These are phyloP conservation scores for Nemotelus nigrinus DNA, from an alignment of 2,888 invertebrate genomes.

Conservation along the genomic window DNA sequence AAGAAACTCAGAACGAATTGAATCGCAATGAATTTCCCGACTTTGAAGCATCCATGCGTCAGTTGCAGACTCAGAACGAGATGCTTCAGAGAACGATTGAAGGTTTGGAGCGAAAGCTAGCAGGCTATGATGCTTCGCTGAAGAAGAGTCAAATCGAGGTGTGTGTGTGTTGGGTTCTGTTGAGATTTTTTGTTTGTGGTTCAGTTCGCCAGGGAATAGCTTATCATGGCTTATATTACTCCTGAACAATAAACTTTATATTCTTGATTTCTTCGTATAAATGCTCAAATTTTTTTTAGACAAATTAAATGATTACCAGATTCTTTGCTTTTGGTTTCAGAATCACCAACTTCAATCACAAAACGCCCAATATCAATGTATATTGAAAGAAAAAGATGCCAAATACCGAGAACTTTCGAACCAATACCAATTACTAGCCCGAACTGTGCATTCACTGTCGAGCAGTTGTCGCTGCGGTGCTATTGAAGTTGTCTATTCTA, in stretches of 20 bases:
- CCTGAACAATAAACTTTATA: too few species aligned
- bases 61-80: slow-evolving; percentile 57
- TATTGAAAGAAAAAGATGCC: slow-evolving; percentile 37
- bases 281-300: not conserved
- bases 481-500: slow-evolving; percentile 28
- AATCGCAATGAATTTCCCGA: slow-evolving; percentile 47
- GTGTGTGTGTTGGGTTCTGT: not conserved
- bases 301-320: not conserved
- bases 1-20: slow-evolving; percentile 56
- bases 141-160: slow-evolving; percentile 45
- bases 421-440: slow-evolving; percentile 32
- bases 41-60: slow-evolving; percentile 54
- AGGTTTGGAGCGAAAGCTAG: slow-evolving; percentile 41
- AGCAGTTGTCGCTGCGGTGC: slow-evolving; percentile 46
- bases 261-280: not conserved
- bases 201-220: too few species aligned
- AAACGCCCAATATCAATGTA: slow-evolving; percentile 8
- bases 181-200: not conserved
- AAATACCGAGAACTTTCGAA: slow-evolving; percentile 40
- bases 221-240: not conserved
- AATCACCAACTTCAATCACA: slow-evolving; percentile 28
- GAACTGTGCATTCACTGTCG: slow-evolving; percentile 22
- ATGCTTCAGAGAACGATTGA: slow-evolving; percentile 56
- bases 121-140: slow-evolving; percentile 19
- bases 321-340: slow-evolving; percentile 38